Evolutionary conservation across 2,113 vertebrate species (phyloP).

Genomic region (Stercorarius parasiticus): DNA sequence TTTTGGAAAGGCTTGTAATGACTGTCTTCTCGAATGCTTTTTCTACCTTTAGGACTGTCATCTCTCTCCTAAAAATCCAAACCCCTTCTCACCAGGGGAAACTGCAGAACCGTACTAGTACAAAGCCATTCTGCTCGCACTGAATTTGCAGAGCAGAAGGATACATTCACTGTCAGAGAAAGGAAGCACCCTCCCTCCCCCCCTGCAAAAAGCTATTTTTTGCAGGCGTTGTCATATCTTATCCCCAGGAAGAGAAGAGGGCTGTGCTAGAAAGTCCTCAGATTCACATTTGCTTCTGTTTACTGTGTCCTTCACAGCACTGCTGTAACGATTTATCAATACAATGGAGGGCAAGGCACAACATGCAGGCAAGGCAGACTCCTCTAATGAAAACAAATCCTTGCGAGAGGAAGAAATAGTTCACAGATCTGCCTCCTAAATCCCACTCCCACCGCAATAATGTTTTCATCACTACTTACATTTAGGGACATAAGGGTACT

Average conservation of each 20-base stretch:
- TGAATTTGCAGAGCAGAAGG: slow-evolving; percentile 4
- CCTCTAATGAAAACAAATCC: slow-evolving; percentile 17
- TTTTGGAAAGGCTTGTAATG: slow-evolving; percentile 28
- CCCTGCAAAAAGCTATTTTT: slow-evolving; percentile 28
- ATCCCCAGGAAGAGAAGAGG: slow-evolving; percentile 27
- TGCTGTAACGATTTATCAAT: background rate
- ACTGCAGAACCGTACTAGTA: background rate
- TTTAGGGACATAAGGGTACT: background rate
- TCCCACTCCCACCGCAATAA: background rate
- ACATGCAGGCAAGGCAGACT: background rate
- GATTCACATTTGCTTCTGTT: background rate
- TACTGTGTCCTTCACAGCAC: background rate
- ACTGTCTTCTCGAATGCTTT: background rate
- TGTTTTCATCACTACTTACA: background rate
- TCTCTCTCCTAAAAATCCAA: background rate
- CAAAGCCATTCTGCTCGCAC: background rate
- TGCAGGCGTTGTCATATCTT: slow-evolving; percentile 16
- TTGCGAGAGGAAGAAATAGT: background rate
- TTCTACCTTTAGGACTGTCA: background rate
- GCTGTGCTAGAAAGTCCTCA: background rate
- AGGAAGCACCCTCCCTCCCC: background rate
- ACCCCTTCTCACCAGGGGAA: background rate
- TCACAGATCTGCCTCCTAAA: background rate
- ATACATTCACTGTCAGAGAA: slow-evolving; percentile 1
- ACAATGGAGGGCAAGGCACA: background rate